Conservation (phyloP, 2,797 vertebrate genomes). For the Urocyon cinereoargenteus region DNA sequence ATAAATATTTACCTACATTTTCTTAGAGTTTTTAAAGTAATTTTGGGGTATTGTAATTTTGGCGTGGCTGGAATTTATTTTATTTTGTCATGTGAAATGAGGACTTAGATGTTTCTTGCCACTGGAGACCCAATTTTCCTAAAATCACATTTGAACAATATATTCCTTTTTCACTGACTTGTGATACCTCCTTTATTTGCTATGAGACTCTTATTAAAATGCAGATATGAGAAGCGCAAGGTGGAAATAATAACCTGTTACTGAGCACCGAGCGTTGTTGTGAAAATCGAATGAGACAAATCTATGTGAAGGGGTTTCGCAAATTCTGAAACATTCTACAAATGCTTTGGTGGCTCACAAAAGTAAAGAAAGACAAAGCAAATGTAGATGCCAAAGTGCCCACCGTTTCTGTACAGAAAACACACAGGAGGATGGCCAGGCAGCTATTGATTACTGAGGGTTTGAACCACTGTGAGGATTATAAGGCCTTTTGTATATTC, state of each 20-base stretch:
- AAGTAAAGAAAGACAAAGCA: neutral
- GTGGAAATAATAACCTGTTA: neutral
- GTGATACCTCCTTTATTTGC: neutral
- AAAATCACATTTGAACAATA: slow-evolving; percentile 18
- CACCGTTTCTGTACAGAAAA: neutral
- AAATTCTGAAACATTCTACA: neutral
- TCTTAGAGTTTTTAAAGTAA: slow-evolving; percentile 3
- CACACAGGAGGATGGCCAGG: fast-evolving
- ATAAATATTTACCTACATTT: slow-evolving; percentile 17
- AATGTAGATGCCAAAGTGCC: neutral
- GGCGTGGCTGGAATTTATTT: slow-evolving; percentile 15
- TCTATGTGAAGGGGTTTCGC: neutral
- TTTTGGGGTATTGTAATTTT: neutral
- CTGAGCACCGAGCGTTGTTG: neutral
- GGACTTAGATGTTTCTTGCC: neutral
- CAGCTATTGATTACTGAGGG: neutral
- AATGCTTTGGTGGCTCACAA: neutral
- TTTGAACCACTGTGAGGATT: neutral
- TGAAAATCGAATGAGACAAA: neutral
- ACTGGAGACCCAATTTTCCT: neutral
- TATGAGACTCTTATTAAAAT: neutral
- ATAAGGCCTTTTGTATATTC: neutral
- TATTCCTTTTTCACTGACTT: neutral
- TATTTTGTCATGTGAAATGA: neutral
- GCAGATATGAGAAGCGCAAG: neutral